Percentiles rank a stretch among this genome's conserved stretches.
These are phyloP conservation scores for Parus major DNA, from an alignment of 2,113 vertebrate genomes.

Conservation along the genomic window DNA sequence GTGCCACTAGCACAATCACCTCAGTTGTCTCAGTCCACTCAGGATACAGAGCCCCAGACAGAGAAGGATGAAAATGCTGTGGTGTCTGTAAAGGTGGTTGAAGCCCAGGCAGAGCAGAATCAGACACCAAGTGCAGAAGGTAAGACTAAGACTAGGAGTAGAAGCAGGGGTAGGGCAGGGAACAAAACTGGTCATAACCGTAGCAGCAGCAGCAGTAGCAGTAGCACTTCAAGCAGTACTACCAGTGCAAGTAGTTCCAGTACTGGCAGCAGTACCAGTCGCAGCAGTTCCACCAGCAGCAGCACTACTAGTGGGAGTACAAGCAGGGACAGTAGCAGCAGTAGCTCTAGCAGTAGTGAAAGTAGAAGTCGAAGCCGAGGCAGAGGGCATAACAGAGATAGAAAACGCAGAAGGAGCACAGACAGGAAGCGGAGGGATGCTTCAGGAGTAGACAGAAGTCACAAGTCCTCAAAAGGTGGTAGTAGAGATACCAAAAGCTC, in stretches of 20 bases:
- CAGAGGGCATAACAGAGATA: constrained; percentile 78
- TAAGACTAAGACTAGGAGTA: constrained; percentile 76
- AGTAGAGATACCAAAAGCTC: constrained; percentile 86
- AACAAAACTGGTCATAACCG: constrained; percentile 80
- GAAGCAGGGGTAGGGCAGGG: constrained; percentile 76
- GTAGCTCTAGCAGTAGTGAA: constrained; percentile 84
- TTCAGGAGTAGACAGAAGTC: constrained; percentile 81
- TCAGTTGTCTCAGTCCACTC: constrained; percentile 62
- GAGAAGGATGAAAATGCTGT: constrained; percentile 71
- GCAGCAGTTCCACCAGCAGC: constrained; percentile 84
- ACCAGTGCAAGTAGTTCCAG: constrained; percentile 79
- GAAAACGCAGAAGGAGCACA: constrained; percentile 83
- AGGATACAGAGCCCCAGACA: constrained; percentile 67
- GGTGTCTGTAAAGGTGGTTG: constrained; percentile 64
- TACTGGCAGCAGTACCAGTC: constrained; percentile 84
- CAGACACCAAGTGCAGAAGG: constrained; percentile 47
- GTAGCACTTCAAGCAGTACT: constrained; percentile 78
- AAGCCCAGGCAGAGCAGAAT: constrained; percentile 63
- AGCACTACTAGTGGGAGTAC: constrained; percentile 83
- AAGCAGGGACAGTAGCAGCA: constrained; percentile 85
- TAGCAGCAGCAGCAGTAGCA: constrained; percentile 80
- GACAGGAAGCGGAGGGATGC: constrained; percentile 85
- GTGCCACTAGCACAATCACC: constrained; percentile 61
- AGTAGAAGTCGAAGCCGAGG: constrained; percentile 82
- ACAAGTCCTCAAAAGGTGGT: constrained; percentile 86